Evolutionary conservation across 2,797 vertebrate genomes (phyloP).

Genomic region (Furcifer pardalis): DNA sequence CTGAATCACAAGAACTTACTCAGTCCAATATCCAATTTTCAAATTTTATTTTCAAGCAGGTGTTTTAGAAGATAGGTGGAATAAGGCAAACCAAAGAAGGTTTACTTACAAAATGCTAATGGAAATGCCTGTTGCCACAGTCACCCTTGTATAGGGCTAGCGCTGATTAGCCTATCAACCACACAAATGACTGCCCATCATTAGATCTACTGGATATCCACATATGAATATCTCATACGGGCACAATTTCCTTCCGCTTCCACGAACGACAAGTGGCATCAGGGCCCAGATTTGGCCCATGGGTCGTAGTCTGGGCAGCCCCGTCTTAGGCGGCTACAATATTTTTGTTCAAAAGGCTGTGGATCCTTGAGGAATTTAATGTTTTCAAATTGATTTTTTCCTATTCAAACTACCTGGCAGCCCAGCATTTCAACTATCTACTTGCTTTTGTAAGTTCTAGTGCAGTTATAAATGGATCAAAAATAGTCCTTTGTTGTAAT

Average conservation of each 20-base stretch:
- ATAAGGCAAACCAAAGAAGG: neutral
- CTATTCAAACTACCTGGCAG: neutral
- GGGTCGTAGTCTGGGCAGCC: too few species aligned
- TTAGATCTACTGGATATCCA: neutral
- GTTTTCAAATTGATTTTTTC: neutral
- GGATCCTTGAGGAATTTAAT: neutral
- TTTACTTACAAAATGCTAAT: too few species aligned
- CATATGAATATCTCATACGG: neutral
- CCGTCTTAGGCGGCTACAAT: too few species aligned
- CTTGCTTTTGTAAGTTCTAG: neutral
- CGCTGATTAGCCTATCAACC: neutral
- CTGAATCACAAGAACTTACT: neutral
- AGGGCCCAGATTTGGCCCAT: too few species aligned
- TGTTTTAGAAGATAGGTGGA: neutral
- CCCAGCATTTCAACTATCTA: neutral
- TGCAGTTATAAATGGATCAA: neutral
- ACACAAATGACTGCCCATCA: neutral
- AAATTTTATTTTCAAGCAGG: neutral
- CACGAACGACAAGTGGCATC: too few species aligned
- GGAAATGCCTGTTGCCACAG: neutral
- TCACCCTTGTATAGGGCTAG: neutral
- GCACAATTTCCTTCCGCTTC: too few species aligned
- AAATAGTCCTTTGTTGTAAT: neutral
- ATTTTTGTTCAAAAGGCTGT: neutral
- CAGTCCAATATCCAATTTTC: neutral